Evolutionary conservation across 2,113 vertebrate genomes (phyloP), one percentile per base, ranked within the genome.

Genomic region (Megaleporinus macrocephalus): DNA sequence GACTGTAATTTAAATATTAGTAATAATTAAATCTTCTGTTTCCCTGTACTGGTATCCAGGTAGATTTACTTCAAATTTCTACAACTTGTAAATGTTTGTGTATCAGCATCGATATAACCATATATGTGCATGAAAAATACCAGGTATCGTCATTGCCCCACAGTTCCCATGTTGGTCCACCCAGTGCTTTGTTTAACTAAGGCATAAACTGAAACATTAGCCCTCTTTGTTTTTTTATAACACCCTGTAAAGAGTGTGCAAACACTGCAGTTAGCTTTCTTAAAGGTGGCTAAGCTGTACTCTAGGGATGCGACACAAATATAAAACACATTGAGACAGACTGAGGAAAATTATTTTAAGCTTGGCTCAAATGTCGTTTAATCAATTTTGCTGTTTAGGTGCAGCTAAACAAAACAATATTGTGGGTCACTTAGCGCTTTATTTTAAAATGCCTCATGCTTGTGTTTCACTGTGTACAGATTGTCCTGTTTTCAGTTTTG

Each of bases 301-400:
- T 59, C 41, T 49, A 47, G 26, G 41, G 16, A 76, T 27, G 59
- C 26, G 47, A 41, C 41, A 76, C 41, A 47, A 49, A 12, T 22
- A 22, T 26, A 55, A 20, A 74, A 57, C 20, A 55, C 29, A 30
- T 29, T 77, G 59, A 18, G 41, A 63, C 14, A 15, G 9, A 9
- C n/a, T 47, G 15, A 47, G 61, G 12, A 77, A n/a, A 49, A 16
- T 49, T 0, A 77, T 77, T 77, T 65, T 29, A 77, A 41, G 36
- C 36, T 62, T 6, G 26, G 57, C 33, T n/a, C 57, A 44, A n/a
- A 73, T 22, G 9, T 57, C 10, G 30, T 61, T 61, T 41, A 76
- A n/a, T 61, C 57, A 24, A 13, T 61, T 26, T 26, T 57, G 22
- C 55, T 22, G 22, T n/a, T 57, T 57, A 22, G 53, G 53, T 26